These are phyloP conservation scores for Bombus turneri DNA, from an alignment of 1,140 invertebrate species.

Conservation along the genomic window DNA sequence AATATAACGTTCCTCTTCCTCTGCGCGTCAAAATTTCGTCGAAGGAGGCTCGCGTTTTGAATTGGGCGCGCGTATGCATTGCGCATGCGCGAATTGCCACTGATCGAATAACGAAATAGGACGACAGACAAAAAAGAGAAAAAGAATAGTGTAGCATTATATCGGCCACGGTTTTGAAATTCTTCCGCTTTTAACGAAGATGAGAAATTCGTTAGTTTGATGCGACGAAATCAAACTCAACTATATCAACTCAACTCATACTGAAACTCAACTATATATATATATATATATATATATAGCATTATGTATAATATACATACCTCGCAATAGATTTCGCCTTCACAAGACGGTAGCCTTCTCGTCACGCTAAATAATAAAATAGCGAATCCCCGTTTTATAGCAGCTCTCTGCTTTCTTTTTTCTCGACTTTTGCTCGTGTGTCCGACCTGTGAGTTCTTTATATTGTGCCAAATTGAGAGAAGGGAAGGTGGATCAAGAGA, in stretches of 20 bases:
- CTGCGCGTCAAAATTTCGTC: slow-evolving; percentile 2
- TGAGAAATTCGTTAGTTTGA: background rate
- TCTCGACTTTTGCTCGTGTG: slow-evolving; percentile 38
- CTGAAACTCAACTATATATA: background rate
- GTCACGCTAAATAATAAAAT: slow-evolving; percentile 28
- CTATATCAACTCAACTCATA: background rate
- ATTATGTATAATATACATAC: slow-evolving; percentile 50
- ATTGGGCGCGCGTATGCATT: background rate
- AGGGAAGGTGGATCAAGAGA: slow-evolving; percentile 25
- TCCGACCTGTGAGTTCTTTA: slow-evolving; percentile 68
- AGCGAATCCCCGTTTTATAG: slow-evolving; percentile 42
- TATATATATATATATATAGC: slow-evolving; percentile 14
- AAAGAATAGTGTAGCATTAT: background rate
- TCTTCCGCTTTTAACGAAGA: slow-evolving; percentile 42
- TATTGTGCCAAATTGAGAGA: slow-evolving; percentile 63
- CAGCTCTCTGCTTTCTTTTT: slow-evolving; percentile 25
- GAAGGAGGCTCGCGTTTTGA: background rate
- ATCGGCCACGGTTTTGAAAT: slow-evolving; percentile 10
- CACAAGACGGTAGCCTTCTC: slow-evolving; percentile 45
- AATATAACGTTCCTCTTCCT: slow-evolving; percentile 26
- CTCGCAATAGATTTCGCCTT: slow-evolving; percentile 59
- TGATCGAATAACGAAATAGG: background rate
- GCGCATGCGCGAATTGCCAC: too few relatives aligned
- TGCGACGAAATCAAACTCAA: background rate
- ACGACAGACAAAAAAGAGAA: background rate